Percentiles rank a stretch among this genome's conserved stretches.
Conservation (phyloP, 2,888 invertebrate genomes). For the Mimachlamys varia region DNA sequence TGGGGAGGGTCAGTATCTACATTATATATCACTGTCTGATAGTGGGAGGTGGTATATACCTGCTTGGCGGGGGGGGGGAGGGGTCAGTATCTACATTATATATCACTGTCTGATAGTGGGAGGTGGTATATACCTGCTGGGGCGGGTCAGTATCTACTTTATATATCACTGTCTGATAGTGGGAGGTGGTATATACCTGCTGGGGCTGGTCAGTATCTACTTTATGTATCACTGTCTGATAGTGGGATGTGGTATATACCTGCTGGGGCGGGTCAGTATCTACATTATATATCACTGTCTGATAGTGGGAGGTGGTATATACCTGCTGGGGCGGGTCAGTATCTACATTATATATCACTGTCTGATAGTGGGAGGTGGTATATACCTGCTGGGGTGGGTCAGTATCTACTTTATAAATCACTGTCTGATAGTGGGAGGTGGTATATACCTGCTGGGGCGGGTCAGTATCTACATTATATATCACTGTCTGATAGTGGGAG, state of each 20-base stretch:
- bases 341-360: too few species aligned
- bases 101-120: slow-evolving; percentile 98
- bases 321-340: slow-evolving; percentile 92
- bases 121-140: slow-evolving; percentile 96
- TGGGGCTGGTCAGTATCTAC: slow-evolving; percentile 91
- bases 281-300: too few species aligned
- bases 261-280: slow-evolving; percentile 91
- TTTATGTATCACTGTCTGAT: too few species aligned
- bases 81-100: too few species aligned
- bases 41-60: slow-evolving; percentile 97
- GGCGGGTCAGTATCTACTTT: slow-evolving; percentile 88
- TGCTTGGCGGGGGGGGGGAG: slow-evolving; percentile 93
- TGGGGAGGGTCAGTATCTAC: slow-evolving; percentile 91
- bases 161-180: too few species aligned
- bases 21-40: too few species aligned
- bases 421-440: slow-evolving; percentile 98
- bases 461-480: too few species aligned
- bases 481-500: slow-evolving; percentile 98
- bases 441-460: slow-evolving; percentile 95
- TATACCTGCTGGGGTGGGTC: slow-evolving; percentile 95
- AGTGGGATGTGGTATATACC: slow-evolving; percentile 97
- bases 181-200: slow-evolving; percentile 96
- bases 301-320: slow-evolving; percentile 97
- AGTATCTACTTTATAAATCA: too few species aligned
- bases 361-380: slow-evolving; percentile 97